These are phyloP conservation scores for Eledona agricola DNA, from an alignment of 2,888 invertebrate species.

Conservation along the genomic window DNA sequence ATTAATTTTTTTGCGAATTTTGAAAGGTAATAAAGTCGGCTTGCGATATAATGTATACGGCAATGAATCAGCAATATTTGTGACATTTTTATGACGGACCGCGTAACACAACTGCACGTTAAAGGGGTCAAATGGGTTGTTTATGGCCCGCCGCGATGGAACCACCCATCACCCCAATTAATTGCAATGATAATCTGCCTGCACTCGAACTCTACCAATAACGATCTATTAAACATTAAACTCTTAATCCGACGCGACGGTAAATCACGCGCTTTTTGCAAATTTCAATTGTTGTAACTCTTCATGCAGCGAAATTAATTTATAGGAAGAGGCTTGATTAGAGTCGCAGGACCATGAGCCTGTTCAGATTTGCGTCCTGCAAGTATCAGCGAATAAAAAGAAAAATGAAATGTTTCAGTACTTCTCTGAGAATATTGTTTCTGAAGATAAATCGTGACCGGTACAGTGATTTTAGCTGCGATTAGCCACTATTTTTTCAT, in stretches of 20 bases:
- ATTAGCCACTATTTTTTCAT: too few relatives aligned
- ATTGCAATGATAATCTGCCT: slow-evolving; percentile 60
- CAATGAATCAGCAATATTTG: slow-evolving; percentile 58
- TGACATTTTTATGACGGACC: slow-evolving; percentile 59
- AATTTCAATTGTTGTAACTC: too few relatives aligned
- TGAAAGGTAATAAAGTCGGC: slow-evolving; percentile 29
- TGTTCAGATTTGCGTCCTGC: too few relatives aligned
- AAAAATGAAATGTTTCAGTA: too few relatives aligned
- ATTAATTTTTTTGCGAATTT: slow-evolving; percentile 27
- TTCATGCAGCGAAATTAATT: too few relatives aligned
- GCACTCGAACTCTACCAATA: slow-evolving; percentile 24
- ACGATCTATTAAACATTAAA: slow-evolving; percentile 27
- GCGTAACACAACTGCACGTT: slow-evolving; percentile 48
- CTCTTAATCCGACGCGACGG: slow-evolving; percentile 10
- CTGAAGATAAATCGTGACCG: too few relatives aligned
- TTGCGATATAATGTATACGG: slow-evolving; percentile 48
- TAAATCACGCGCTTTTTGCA: too few relatives aligned
- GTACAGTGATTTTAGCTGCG: too few relatives aligned
- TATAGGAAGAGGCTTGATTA: too few relatives aligned
- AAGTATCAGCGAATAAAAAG: too few relatives aligned
- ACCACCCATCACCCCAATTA: slow-evolving; percentile 61
- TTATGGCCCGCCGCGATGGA: slow-evolving; percentile 56
- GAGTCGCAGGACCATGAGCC: too few relatives aligned
- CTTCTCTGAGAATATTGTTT: too few relatives aligned
- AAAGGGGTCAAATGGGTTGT: slow-evolving; percentile 56